A percentile compares a stretch with the other conserved stretches of the same genome.
These are phyloP conservation scores for Synodontis membranacea DNA, from an alignment of 2,113 vertebrate species.

Conservation along the genomic window DNA sequence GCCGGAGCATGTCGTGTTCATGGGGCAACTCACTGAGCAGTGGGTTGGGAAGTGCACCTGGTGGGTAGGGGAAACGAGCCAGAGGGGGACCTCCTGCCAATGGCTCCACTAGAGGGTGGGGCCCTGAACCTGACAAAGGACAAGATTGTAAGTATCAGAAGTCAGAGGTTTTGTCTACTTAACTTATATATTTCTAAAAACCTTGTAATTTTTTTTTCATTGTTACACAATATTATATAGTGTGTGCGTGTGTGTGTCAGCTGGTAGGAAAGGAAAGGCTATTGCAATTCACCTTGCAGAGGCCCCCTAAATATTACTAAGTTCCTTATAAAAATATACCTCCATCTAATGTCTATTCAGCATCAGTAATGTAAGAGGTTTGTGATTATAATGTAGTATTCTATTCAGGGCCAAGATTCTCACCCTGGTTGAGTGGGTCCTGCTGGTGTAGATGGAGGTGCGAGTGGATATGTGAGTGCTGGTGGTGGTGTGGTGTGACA, in stretches of 20 bases:
- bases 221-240: neutral
- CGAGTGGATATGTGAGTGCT: slow-evolving; percentile 98
- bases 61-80: slow-evolving; percentile 92
- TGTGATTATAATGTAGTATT: neutral
- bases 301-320: neutral
- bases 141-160: neutral
- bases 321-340: neutral
- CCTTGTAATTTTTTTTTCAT: neutral
- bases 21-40: slow-evolving; percentile 90
- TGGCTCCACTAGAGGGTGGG: slow-evolving; percentile 89
- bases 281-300: neutral
- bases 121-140: slow-evolving; percentile 80
- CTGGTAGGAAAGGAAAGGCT: neutral
- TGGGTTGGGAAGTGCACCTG: slow-evolving; percentile 89
- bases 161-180: neutral
- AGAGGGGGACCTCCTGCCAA: slow-evolving; percentile 88
- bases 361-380: neutral
- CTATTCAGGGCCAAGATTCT: slow-evolving; percentile 39
- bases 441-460: slow-evolving; percentile 98
- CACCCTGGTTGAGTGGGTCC: slow-evolving; percentile 95
- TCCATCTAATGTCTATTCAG: neutral
- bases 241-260: neutral
- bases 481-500: slow-evolving; percentile 96
- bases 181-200: neutral
- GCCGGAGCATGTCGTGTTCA: slow-evolving; percentile 96